Conservation (phyloP, 2,113 vertebrate species). For the Manacus vitellinus region DNA sequence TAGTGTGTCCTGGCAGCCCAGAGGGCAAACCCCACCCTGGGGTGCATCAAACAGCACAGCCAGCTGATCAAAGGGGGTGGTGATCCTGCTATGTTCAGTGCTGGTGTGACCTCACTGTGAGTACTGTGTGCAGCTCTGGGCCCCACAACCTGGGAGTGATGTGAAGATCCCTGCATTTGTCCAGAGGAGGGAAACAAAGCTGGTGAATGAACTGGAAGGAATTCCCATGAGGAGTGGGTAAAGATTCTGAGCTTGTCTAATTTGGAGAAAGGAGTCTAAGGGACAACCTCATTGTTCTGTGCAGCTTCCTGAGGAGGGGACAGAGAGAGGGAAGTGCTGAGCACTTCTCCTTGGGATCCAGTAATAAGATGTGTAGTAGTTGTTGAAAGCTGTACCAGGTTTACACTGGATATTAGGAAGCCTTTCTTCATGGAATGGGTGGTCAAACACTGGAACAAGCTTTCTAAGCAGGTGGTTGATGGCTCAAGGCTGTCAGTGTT, state of each 20-base stretch:
- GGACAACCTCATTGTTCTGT: neutral
- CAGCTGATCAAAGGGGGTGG: neutral
- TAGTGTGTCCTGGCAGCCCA: neutral
- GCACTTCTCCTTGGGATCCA: neutral
- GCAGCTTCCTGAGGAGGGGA: neutral
- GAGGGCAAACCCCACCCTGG: neutral
- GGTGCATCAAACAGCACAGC: neutral
- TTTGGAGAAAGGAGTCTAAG: neutral
- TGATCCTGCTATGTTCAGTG: rapidly evolving
- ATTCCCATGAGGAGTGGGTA: rapidly evolving
- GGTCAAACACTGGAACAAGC: neutral
- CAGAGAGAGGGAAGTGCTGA: neutral
- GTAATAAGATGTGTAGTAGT: neutral
- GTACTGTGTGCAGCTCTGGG: neutral
- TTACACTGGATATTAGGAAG: neutral
- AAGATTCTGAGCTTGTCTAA: neutral
- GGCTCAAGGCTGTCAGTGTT: neutral
- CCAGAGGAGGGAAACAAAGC: neutral
- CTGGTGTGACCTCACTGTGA: neutral
- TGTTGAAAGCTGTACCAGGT: neutral
- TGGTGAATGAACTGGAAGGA: neutral
- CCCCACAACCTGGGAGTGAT: neutral
- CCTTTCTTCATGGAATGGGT: neutral
- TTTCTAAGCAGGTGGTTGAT: neutral
- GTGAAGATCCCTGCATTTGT: neutral